Conservation (phyloP, 2,888 invertebrate species). For the Bedellia somnulentella region DNA sequence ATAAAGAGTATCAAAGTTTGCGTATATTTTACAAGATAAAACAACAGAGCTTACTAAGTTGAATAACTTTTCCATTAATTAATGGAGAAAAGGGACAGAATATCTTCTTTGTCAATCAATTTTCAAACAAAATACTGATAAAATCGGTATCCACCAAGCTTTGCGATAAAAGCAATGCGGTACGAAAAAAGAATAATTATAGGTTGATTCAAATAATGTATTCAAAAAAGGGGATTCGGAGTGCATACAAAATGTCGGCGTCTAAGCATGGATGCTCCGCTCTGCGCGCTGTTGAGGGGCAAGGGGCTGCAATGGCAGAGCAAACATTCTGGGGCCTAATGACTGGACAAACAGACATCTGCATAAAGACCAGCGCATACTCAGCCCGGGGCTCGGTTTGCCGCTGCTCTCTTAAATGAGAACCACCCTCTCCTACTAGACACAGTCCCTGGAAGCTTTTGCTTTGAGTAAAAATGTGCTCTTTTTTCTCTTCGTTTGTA, state of each 20-base stretch:
- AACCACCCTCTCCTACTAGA: conserved; percentile 2
- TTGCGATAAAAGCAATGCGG: too few species aligned
- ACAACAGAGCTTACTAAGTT: too few species aligned
- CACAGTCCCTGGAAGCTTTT: conserved; percentile 1
- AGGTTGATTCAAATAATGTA: conserved; percentile 52
- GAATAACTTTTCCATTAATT: too few species aligned
- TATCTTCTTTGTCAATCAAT: too few species aligned
- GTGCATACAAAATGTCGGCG: conserved; percentile 35
- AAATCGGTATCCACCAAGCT: too few species aligned
- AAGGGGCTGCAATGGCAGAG: conserved; percentile 10
- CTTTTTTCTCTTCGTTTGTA: neutral
- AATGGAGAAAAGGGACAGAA: too few species aligned
- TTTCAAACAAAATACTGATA: too few species aligned
- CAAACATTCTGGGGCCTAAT: conserved; percentile 48
- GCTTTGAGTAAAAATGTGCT: conserved; percentile 3
- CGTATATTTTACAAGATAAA: too few species aligned
- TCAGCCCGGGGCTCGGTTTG: conserved; percentile 1
- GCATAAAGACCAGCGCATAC: conserved; percentile 30
- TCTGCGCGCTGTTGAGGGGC: too few species aligned
- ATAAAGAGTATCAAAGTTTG: too few species aligned
- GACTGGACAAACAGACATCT: conserved; percentile 65
- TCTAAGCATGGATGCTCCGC: neutral
- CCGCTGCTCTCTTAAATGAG: conserved; percentile 4
- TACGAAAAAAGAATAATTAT: conserved; percentile 52
- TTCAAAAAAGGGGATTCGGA: conserved; percentile 49